A percentile compares a stretch with the other conserved stretches of the same genome.
phyloP scores from a whole-genome alignment of 2,888 invertebrate genomes.

The Pandemis corylana region DNA sequence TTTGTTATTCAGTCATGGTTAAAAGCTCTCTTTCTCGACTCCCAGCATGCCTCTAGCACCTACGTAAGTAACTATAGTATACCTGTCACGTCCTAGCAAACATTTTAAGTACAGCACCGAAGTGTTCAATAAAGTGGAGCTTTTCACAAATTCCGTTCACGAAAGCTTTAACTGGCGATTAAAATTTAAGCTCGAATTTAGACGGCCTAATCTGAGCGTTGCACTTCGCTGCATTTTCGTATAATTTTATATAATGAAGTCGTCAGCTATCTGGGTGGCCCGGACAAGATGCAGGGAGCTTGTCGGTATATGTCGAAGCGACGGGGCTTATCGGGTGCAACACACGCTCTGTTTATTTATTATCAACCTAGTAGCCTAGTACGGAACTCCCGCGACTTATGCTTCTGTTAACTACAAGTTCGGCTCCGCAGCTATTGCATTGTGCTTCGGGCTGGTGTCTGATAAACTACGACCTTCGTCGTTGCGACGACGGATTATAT shows the following conservation, averaged over 20 bases:
- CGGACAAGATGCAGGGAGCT: constrained; percentile 50
- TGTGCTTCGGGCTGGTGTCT: constrained; percentile 50
- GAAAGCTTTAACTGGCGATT: constrained; percentile 72
- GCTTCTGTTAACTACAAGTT: constrained; percentile 51
- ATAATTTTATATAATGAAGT: constrained; percentile 66
- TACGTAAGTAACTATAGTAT: constrained; percentile 41
- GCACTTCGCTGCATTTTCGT: constrained; percentile 72
- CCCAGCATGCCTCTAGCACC: constrained; percentile 18
- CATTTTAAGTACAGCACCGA: constrained; percentile 68
- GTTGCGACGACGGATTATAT: constrained; percentile 49
- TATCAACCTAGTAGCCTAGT: constrained; percentile 68
- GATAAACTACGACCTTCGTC: constrained; percentile 48
- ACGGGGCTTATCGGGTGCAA: constrained; percentile 75
- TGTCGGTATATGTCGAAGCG: constrained; percentile 46
- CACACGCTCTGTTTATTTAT: constrained; percentile 82
- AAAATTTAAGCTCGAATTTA: constrained; percentile 80
- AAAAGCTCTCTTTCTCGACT: background rate
- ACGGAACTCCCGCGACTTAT: constrained; percentile 54
- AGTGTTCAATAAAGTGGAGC: constrained; percentile 67
- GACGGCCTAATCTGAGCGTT: constrained; percentile 76
- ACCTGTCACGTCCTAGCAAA: constrained; percentile 55
- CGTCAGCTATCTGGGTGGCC: constrained; percentile 55
- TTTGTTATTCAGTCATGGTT: too few species aligned
- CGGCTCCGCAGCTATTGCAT: constrained; percentile 56
- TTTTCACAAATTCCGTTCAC: constrained; percentile 64